A percentile compares a stretch with the other conserved stretches of the same genome.
These are phyloP conservation scores for Dendroctonus valens DNA, from an alignment of 1,140 invertebrate species.

Conservation along the genomic window DNA sequence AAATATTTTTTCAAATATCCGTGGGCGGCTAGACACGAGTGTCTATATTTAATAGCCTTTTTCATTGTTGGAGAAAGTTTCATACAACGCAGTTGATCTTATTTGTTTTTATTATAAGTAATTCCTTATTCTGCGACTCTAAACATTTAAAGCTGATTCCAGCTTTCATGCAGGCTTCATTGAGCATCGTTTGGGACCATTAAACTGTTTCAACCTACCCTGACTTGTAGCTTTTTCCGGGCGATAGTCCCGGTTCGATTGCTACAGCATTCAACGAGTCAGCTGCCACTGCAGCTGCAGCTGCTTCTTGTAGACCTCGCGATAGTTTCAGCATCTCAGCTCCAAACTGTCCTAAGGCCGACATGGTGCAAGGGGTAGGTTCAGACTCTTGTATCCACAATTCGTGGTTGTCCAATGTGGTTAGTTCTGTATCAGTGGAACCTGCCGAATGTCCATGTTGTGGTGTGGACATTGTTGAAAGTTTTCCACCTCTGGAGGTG, in stretches of 20 bases:
- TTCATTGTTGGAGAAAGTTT: too few species aligned
- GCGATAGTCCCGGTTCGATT: conserved; percentile 4
- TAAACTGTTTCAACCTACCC: background rate
- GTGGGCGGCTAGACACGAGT: too few species aligned
- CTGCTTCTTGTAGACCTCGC: conserved; percentile 66
- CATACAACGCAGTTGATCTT: too few species aligned
- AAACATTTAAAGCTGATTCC: too few species aligned
- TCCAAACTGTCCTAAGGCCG: conserved; percentile 77
- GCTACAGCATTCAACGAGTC: conserved; percentile 11
- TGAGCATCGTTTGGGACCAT: too few species aligned
- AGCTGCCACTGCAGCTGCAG: conserved; percentile 39
- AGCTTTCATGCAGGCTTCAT: too few species aligned
- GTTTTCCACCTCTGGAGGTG: conserved; percentile 27
- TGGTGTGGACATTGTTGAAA: conserved; percentile 57
- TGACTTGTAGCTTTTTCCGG: conserved; percentile 12
- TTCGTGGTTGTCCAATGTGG: conserved; percentile 75
- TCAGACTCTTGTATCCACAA: conserved; percentile 78
- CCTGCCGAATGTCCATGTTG: conserved; percentile 68
- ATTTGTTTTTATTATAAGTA: too few species aligned
- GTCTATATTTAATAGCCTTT: too few species aligned
- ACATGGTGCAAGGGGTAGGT: conserved; percentile 75
- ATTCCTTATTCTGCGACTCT: too few species aligned
- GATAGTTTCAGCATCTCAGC: conserved; percentile 80
- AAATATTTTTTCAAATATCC: too few species aligned
- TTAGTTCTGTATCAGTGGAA: conserved; percentile 78